Base-by-base conservation (phyloP, 1,140 invertebrate genomes). In the Papilio polytes region DNA sequence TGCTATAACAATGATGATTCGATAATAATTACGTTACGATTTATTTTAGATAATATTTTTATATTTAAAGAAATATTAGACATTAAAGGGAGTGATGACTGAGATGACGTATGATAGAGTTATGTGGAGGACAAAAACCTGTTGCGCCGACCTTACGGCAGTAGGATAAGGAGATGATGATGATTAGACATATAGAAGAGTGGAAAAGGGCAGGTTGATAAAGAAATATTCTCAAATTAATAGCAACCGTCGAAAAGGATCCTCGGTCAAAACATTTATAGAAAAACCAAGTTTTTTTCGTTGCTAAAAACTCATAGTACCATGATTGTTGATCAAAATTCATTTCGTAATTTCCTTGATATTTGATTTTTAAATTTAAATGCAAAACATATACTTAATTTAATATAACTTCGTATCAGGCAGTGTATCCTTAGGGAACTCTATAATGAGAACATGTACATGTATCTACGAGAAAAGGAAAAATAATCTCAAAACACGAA, bases 381-480 rank as follows among this genome's bases (percentile, higher is more conserved):
- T 56, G 8, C 53, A 9, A 56, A 74, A 22, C 44, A 74, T 15
- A 74, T 36, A 20, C 31, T 10, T 44, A 46, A 20, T 56, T 56
- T 56, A 56, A 56, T 9, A 56, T 56, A 56, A 56, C 20, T 15
- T 6, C 26, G 26, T 70, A 70, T 31, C 12, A 36, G 63, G 26
- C 59, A 70, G 26, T 36, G 26, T 70, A 31, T 31, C 63, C 63
- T 15, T 1, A 15, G 26, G 63, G 63, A 31, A 31, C 63, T 70
- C 26, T 70, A 18, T 70, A 70, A 70, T 70, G 63, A 70, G 63
- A 70, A 70, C 63, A 70, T 70, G 63, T 70, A 70, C 63, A 70
- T 70, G 10, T 70, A 70, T 70, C 22, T 70, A 70, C 26, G 63
- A 70, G 63, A 9, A 63, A 26, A 63, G 15, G 22, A 31, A 31